Base-by-base conservation (phyloP, 2,888 invertebrate species). In the Cataglyphis rosenhaueri region DNA sequence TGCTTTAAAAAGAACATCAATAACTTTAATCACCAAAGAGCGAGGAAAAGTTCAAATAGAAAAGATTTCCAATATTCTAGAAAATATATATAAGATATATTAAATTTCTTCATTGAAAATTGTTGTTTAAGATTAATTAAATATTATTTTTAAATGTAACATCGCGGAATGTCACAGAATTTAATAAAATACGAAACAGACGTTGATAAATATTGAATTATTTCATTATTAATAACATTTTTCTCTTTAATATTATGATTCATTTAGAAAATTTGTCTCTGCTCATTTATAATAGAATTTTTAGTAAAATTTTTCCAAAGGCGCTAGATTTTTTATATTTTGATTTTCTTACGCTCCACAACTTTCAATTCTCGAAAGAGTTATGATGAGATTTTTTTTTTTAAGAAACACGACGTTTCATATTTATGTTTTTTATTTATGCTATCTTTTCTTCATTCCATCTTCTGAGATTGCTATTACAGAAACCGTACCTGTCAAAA, bases 71-170 rank as follows among this genome's bases (percentile, higher is more conserved):
- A 52, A 73, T 38, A 57, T 79, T 79, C 73, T 44, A 59, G 44
- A 79, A 79, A 73, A 59, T 55, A 55, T 78, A 78, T 76, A 29
- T 55, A 4, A 66, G 9, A 71, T 21, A 44, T 44, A 57, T 35
- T 18, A 48, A 70, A 32, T 44, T 71, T 57, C 32, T 52, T 18
- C 9, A 1, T 79, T 48, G 35, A 59, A 44, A 71, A 71, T 15
- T 21, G 21, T 15, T 35, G n/a, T 29, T 44, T 59, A 12, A 35
- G 32, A 57, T 15, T 66, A 57, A 32, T 79, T 79, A 71, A 79
- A 79, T 25, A 35, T 71, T 71, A 12, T 12, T 79, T 79, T 59
- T 8, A 18, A n/a, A 25, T 59, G 6, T 59, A 44, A 59, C 25
- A 41, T 32, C 29, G 65, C 52, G n/a, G 9, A 57, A 78, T 18